These are phyloP conservation scores for Tauraco hartlaubi DNA, from an alignment of 2,797 vertebrate species.

Conservation along the genomic window DNA sequence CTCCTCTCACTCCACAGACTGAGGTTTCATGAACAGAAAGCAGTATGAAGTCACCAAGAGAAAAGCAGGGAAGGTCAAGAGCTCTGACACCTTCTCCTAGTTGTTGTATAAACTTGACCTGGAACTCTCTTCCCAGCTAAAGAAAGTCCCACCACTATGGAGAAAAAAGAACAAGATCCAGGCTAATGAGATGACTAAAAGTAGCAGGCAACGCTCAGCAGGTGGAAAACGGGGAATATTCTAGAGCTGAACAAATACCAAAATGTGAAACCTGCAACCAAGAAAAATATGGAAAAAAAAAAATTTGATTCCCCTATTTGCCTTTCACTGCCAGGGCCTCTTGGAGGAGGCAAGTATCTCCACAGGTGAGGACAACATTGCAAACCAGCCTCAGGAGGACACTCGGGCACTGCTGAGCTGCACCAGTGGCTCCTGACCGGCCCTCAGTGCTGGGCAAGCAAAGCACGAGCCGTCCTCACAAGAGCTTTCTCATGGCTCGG, in stretches of 20 bases:
- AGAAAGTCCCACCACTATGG: background rate
- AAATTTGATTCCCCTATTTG: background rate
- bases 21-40: background rate
- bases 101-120: background rate
- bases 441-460: rapidly evolving
- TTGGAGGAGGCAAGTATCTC: background rate
- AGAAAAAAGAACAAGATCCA: background rate
- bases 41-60: background rate
- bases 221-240: background rate
- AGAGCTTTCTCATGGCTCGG: background rate
- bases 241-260: background rate
- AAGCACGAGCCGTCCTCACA: background rate
- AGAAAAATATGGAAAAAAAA: rapidly evolving
- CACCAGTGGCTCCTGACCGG: rapidly evolving
- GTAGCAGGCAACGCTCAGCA: background rate
- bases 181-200: background rate
- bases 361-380: too few relatives aligned
- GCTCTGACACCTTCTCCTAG: background rate
- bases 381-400: too few relatives aligned
- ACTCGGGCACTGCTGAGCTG: background rate
- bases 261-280: background rate
- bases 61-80: background rate
- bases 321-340: background rate
- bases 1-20: background rate
- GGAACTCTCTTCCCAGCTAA: background rate